Evolutionary conservation across 2,888 invertebrate genomes (phyloP).

Genomic region (Ectobius pallidus): DNA sequence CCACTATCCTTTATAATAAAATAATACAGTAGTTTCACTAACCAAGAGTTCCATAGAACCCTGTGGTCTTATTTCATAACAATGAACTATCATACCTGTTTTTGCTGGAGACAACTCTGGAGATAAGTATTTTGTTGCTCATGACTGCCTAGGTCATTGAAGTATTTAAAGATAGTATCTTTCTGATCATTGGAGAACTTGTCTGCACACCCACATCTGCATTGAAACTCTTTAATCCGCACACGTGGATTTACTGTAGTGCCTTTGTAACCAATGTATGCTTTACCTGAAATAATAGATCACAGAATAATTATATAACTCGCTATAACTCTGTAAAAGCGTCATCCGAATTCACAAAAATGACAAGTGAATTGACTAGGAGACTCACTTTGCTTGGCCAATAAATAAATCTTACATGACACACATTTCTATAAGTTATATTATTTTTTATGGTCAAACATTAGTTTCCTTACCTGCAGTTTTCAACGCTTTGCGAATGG

Average conservation of each 20-base stretch:
- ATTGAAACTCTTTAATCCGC: constrained; percentile 7
- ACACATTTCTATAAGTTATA: background rate
- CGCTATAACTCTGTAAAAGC: too few species aligned
- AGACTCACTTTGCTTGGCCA: too few species aligned
- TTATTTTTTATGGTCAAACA: background rate
- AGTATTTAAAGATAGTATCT: background rate
- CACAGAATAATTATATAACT: too few species aligned
- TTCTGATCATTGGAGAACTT: constrained; percentile 17
- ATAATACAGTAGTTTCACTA: too few species aligned
- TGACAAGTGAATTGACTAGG: too few species aligned
- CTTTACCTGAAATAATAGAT: too few species aligned
- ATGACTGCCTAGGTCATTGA: constrained; percentile 15
- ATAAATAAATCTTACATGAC: background rate
- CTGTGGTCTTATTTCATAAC: too few species aligned
- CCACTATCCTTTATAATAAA: too few species aligned
- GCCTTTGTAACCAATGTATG: background rate
- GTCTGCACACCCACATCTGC: constrained; percentile 20
- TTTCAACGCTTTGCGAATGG: constrained; percentile 12
- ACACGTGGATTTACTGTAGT: background rate
- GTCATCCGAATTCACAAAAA: too few species aligned
- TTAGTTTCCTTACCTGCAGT: background rate
- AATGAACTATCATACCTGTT: background rate
- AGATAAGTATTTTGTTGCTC: constrained; percentile 18
- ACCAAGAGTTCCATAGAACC: too few species aligned
- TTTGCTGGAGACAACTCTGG: constrained; percentile 4